Evolutionary conservation across 2,888 invertebrate genomes (phyloP).

Genomic region (Lasius fuliginosus): DNA sequence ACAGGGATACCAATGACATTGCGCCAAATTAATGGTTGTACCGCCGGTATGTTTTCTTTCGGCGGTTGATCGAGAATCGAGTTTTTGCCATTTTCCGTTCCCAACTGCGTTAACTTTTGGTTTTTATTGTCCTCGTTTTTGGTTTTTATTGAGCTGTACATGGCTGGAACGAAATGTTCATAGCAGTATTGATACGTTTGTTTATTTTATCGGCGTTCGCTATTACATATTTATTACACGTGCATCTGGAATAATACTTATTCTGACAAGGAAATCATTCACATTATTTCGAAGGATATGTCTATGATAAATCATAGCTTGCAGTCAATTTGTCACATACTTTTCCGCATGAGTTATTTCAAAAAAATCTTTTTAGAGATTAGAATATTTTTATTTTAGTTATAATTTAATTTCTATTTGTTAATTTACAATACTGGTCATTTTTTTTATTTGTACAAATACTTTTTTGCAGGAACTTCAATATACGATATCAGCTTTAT

Average conservation of each 20-base stretch:
- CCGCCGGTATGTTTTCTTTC: slow-evolving; percentile 41
- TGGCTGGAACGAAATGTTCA: slow-evolving; percentile 38
- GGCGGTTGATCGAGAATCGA: slow-evolving; percentile 36
- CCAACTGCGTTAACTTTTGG: background rate
- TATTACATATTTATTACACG: background rate
- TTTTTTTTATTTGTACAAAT: too few relatives aligned
- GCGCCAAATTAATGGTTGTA: slow-evolving; percentile 89
- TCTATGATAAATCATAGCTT: slow-evolving; percentile 1
- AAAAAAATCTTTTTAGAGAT: background rate
- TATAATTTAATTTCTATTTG: background rate
- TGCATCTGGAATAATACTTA: background rate
- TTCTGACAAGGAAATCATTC: background rate
- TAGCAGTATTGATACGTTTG: background rate
- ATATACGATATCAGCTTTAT: too few relatives aligned
- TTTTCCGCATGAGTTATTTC: background rate
- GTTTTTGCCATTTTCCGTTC: slow-evolving; percentile 40
- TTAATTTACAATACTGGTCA: background rate
- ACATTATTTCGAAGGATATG: background rate
- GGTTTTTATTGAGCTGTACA: slow-evolving; percentile 66
- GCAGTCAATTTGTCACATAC: background rate
- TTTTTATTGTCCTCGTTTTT: slow-evolving; percentile 58
- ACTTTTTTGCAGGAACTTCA: background rate
- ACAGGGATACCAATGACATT: slow-evolving; percentile 88
- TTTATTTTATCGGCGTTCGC: slow-evolving; percentile 12
- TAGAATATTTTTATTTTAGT: background rate